Conservation (phyloP, 2,888 invertebrate genomes). For the Synergus gifuensis region DNA sequence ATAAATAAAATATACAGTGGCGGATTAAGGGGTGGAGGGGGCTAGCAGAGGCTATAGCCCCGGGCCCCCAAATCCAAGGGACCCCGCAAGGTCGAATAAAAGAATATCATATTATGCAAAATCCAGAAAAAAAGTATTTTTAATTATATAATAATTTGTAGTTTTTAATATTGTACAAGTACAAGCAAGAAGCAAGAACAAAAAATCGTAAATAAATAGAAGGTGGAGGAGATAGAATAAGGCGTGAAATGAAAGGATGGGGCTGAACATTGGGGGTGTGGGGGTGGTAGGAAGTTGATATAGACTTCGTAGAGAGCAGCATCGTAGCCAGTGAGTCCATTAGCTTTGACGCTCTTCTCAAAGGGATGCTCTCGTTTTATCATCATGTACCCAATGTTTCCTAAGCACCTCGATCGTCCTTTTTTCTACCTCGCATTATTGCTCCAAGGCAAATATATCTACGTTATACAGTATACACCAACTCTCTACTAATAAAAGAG, state of each 20-base stretch:
- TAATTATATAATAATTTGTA: too few species aligned
- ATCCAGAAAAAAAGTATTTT: too few species aligned
- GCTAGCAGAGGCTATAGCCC: too few species aligned
- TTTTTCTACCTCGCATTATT: conserved; percentile 64
- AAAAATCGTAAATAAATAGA: conserved; percentile 7
- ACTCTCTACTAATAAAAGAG: background rate
- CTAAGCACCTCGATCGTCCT: conserved; percentile 69
- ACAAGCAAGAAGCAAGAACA: background rate
- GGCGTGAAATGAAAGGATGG: background rate
- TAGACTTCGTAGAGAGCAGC: conserved; percentile 49
- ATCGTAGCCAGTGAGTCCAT: conserved; percentile 61
- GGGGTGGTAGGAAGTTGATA: conserved; percentile 50
- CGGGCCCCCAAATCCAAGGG: too few species aligned
- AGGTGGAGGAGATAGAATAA: conserved; percentile 21
- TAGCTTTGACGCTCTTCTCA: conserved; percentile 76
- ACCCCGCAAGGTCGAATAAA: too few species aligned
- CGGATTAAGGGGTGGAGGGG: too few species aligned
- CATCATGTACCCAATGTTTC: conserved; percentile 73
- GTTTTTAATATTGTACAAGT: background rate
- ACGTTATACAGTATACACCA: conserved; percentile 43
- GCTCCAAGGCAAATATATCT: conserved; percentile 58
- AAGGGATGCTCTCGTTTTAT: conserved; percentile 72
- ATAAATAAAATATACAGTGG: background rate
- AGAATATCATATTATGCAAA: too few species aligned
- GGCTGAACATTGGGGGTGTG: conserved; percentile 37